Base-by-base conservation (phyloP, 2,888 invertebrate species). In the Colletes collaris region DNA sequence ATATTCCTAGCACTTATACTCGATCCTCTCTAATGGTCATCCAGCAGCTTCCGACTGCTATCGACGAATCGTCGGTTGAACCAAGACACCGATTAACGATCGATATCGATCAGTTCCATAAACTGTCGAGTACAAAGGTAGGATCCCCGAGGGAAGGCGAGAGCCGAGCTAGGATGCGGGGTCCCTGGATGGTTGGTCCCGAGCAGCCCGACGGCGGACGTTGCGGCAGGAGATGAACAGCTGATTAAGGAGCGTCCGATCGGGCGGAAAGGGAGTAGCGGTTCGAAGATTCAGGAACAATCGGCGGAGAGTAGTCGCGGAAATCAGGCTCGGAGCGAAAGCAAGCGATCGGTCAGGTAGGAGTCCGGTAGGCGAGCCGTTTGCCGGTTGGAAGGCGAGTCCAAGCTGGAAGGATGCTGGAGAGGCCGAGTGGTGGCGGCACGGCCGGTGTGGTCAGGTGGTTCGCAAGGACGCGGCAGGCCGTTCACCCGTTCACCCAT, bases 401-500 rank as follows among this genome's bases (percentile, higher is more conserved):
- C 81, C 67, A 64, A 71, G 80, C 82, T 86, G 86, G 86, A 87
- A 89, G 89, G 89, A 92, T 91, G 89, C 90, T 89, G 89, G 86
- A 90, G 88, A 89, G 89, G 84, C 90, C 90, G 91, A 89, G 89
- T 89, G 91, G 92, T 89, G 91, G 91, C 90, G 90, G 90, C 88
- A 91, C 89, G 90, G 90, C 90, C 91, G 90, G 91, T 90, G 90
- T 89, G 91, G 92, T 92, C 91, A 91, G 90, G 92, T 90, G 92
- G 91, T 89, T 91, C 91, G 92, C 91, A 92, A 92, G 93, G 92
- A 92, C 92, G 92, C 92, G 92, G 87, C 91, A 92, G 92, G 92
- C 90, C 92, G 86, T 92, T 91, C 91, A 92, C 92, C 90, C 88
- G 87, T 86, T 85, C 86, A 86, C 87, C 89, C 87, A 82, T 84